Evolutionary conservation across 64 coral and sea anemone genomes (phyloP), one percentile per base, ranked within the genome.

Genomic region (Hydrozoanthus tunicans): DNA sequence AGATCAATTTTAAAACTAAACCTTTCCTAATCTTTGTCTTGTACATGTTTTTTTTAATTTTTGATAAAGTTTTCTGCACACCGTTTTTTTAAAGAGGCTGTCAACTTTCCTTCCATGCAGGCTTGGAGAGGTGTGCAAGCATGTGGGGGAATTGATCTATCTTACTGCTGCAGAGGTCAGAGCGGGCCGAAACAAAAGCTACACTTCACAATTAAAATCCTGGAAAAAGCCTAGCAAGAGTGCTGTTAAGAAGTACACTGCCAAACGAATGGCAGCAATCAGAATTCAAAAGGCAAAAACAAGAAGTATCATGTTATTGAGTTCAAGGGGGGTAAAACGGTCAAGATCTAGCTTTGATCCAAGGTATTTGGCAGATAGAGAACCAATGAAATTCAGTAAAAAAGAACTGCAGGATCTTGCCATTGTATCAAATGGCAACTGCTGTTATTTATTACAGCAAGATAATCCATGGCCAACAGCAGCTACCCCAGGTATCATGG

Each of bases 351-450:
- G 51, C 64, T 91, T 56, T 91, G 89, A 79, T 32, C 89, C 89
- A 23, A 17, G 89, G 53, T 55, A 27, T 81, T 9, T 80, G 9
- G 89, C 43, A 24, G 89, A 91, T 15, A 78, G 77, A 57, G 14
- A 56, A 54, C 64, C 90, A 81, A 81, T 81, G 51, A 80, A 79
- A 59, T 55, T 81, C 23, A 68, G 6, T 61, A 14, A 53, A 1
- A 3, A 81, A 81, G 63, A 80, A 27, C 14, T 91, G 3, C 11
- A 70, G 64, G 77, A 68, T 20, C 77, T 91, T 0, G 76, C 8
- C 24, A 25, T 91, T 80, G 89, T 77, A n/a, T 79, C 89, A 32
- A 80, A 91, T 69, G 56, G 86, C 1, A 90, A 90, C 73, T 78
- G 86, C 59, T 90, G 86, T 63, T 77, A 9, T 20, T 23, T 90